Evolutionary conservation across 2,888 invertebrate species (phyloP), one percentile per base, ranked within the genome.

Genomic region (Nematopogon swammerdamellus): DNA sequence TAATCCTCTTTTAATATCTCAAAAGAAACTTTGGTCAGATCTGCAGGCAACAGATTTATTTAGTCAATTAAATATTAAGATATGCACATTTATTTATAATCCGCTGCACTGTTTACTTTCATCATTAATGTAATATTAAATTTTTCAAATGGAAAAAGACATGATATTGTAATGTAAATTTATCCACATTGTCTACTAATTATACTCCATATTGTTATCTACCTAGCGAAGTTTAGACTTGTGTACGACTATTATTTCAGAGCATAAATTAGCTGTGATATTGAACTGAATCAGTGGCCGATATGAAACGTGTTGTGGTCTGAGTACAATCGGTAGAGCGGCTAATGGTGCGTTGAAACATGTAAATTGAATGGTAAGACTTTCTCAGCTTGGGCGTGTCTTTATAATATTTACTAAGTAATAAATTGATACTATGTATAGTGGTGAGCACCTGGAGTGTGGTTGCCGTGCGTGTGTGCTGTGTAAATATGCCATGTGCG

Each of bases 41-140:
- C 80, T 80, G 80, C 80, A 76, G 79, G 80, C 80, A 76, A 80
- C 80, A 80, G 79, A 79, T 80, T 80, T 80, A 73, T 80, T 79
- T 80, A 80, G 80, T 80, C 80, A 80, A 80, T 80, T 80, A 80
- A 79, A 77, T 77, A 64, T 69, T 80, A 80, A 80, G 80, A 69
- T 74, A 76, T 80, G 80, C 80, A 80, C 80, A 75, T 80, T 80
- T 77, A 80, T 80, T 80, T 79, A 77, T 79, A 77, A 79, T 79
- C 77, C 77, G 77, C 79, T 76, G 80, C 80, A 80, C 80, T 72
- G 70, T 80, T 77, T 77, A 71, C 76, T 76, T 79, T 77, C 36
- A 36, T 76, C 77, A 73, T 75, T 76, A 75, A 74, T 64, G 75
- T 76, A 76, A 74, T 73, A 73, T 73, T 68, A 74, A 77, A 77